A percentile compares a stretch with the other conserved stretches of the same genome.
phyloP scores from a whole-genome alignment of 2,797 vertebrate species.

The Dryobates pubescens region DNA sequence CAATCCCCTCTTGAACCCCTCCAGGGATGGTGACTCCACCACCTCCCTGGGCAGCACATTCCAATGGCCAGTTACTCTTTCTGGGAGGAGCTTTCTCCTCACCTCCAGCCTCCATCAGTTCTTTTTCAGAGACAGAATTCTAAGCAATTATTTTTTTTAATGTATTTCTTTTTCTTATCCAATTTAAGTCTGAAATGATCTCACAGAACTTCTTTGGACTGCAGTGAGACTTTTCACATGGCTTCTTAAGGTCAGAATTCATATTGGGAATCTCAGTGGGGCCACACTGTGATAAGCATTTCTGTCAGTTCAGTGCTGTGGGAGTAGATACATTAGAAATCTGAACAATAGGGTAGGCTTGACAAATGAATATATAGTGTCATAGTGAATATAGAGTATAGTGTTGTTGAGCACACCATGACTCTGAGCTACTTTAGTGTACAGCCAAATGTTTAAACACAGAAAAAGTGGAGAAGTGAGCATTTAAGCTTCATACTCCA shows the following conservation, averaged over 20 bases:
- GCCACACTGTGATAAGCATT: fast-evolving
- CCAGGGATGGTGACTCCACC: too few species aligned
- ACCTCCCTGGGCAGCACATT: too few species aligned
- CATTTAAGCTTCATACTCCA: background rate
- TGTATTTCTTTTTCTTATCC: background rate
- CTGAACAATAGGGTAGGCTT: slow-evolving; percentile 1
- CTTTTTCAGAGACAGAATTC: background rate
- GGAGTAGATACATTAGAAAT: slow-evolving; percentile 44
- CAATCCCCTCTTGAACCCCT: too few species aligned
- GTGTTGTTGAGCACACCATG: background rate
- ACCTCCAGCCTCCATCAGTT: background rate
- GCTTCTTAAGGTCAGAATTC: slow-evolving; percentile 2
- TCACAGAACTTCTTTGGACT: background rate
- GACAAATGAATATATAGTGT: slow-evolving; percentile 12
- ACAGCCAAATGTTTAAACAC: slow-evolving; percentile 4
- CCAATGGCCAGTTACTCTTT: too few species aligned
- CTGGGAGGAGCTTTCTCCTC: too few species aligned
- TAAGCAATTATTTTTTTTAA: background rate
- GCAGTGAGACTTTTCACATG: background rate
- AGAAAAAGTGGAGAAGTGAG: background rate
- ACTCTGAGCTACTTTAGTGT: slow-evolving; percentile 17
- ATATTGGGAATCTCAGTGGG: background rate
- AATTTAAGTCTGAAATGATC: background rate
- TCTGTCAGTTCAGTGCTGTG: slow-evolving; percentile 6
- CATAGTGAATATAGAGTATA: background rate